Base-by-base conservation (phyloP, 2,888 invertebrate genomes). In the Phaonia tiefii region DNA sequence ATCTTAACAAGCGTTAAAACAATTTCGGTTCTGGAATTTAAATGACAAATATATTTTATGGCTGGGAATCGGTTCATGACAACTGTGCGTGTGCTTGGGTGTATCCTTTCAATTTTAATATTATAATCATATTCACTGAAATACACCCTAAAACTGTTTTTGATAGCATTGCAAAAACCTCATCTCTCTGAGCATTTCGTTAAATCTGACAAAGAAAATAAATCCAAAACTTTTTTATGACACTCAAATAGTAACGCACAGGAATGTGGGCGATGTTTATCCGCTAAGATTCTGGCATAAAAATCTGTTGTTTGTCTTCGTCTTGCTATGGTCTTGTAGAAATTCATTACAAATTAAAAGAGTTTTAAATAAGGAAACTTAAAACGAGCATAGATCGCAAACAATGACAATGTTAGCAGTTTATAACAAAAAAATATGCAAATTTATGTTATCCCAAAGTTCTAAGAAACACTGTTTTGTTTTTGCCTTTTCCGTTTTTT, bases 31-130 rank as follows among this genome's bases (percentile, higher is more conserved):
- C 3, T 31, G 31, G 8, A 15, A 49, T 49, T 49, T 20, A 20
- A 8, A 49, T 22, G 20, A 22, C 51, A 51, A 51, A 22, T 1
- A 22, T n/a, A 22, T 51, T 51, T 54, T 54, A 25, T 25, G 25
- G 13, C 25, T 54, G 54, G 25, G 25, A 54, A 54, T 54, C 2
- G n/a, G 2, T 54, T 11, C 13, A 20, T 22, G n/a, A n/a, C n/a
- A n/a, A 31, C 8, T 31, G 31, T 31, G 31, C 31, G 31, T 31
- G 31, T 51, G 22, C 11, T 51, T 1, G 10, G 22, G 10, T 8
- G 8, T 51, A 51, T 51, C 54, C 25, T 54, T 54, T 54, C 25
- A 54, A 54, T 54, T 54, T 54, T n/a, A 13, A 25, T 54, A 54
- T 54, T 54, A 25, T 20, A 54, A 22, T 22, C 13, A 54, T 22